phyloP scores from a whole-genome alignment of 2,797 vertebrate species.

The Lutra lutra region DNA sequence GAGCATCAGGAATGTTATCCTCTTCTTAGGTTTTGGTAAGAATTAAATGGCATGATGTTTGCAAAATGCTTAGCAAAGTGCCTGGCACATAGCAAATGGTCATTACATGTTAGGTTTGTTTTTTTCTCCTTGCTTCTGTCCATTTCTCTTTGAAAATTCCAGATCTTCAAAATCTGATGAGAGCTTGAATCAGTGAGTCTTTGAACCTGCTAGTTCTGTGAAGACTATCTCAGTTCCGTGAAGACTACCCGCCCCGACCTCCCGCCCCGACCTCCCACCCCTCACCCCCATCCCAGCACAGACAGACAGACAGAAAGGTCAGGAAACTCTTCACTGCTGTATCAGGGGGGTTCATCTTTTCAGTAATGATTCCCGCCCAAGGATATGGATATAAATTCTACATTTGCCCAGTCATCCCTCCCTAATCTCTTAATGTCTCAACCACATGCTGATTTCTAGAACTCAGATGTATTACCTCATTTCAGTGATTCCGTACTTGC shows the following conservation, averaged over 20 bases:
- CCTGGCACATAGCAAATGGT: background rate
- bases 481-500: background rate
- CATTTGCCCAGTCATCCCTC: background rate
- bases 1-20: background rate
- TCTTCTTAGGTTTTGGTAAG: background rate
- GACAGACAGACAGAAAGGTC: background rate
- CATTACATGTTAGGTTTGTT: background rate
- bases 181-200: background rate
- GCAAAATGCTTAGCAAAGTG: background rate
- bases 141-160: constrained; percentile 2
- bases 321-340: background rate
- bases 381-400: background rate
- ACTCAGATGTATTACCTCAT: background rate
- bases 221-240: background rate
- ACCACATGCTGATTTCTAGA: background rate
- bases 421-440: background rate
- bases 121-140: background rate
- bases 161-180: background rate
- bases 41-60: background rate
- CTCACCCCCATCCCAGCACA: background rate
- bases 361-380: background rate
- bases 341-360: background rate
- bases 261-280: background rate
- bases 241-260: background rate
- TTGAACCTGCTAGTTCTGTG: background rate